A percentile compares a stretch with the other conserved stretches of the same genome.
These are phyloP conservation scores for Tachina grossa DNA, from an alignment of 2,888 invertebrate genomes.

Conservation along the genomic window DNA sequence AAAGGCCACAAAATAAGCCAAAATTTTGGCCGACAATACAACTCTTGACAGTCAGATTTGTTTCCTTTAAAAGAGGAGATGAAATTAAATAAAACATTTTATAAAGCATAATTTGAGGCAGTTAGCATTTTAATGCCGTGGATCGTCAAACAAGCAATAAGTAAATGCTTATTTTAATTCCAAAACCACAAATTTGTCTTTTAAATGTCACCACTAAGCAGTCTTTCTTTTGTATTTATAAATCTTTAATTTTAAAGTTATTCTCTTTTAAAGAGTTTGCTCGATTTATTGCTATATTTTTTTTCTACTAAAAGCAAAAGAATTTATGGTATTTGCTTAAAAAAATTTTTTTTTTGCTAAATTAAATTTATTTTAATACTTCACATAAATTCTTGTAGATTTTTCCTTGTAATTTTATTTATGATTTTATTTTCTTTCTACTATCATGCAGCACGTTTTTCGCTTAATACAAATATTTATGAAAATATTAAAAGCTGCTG, in stretches of 20 bases:
- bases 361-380: neutral
- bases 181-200: neutral
- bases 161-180: neutral
- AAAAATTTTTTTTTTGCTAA: neutral
- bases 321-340: neutral
- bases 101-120: conserved; percentile 17
- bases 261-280: no score
- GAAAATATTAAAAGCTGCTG: no score
- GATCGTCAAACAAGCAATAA: neutral
- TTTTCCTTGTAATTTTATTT: neutral
- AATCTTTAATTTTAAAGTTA: no score
- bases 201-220: neutral
- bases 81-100: conserved; percentile 7
- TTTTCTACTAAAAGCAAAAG: neutral
- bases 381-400: neutral
- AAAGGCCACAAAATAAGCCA: neutral
- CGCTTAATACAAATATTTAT: neutral
- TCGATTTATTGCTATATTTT: neutral
- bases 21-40: neutral
- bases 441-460: neutral
- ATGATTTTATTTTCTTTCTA: no score
- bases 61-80: neutral
- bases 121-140: neutral
- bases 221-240: neutral
- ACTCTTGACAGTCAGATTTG: neutral